phyloP scores from a whole-genome alignment of 2,888 invertebrate species.

The Pantelozetes paolii region DNA sequence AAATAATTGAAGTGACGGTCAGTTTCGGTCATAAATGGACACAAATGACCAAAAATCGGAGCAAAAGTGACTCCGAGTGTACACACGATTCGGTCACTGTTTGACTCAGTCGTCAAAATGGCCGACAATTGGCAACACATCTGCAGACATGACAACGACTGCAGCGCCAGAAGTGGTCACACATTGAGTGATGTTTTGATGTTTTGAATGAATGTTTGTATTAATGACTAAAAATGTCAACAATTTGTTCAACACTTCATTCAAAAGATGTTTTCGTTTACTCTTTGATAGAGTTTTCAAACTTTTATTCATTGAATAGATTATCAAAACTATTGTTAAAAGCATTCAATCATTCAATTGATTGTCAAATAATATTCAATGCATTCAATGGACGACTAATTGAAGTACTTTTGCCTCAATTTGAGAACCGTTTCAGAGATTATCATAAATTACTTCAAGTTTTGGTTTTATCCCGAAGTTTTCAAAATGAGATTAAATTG shows the following conservation, averaged over 20 bases:
- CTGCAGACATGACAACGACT: conserved; percentile 13
- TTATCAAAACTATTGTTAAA: conserved; percentile 14
- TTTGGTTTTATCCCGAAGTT: conserved; percentile 1
- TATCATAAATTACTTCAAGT: background rate
- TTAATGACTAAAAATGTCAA: no score
- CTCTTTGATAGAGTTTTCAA: conserved; percentile 15
- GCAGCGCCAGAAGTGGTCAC: background rate
- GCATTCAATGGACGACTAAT: background rate
- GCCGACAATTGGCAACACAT: conserved; percentile 11
- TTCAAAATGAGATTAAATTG: background rate
- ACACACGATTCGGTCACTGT: background rate
- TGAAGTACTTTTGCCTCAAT: background rate
- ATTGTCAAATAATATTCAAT: background rate
- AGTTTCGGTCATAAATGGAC: background rate
- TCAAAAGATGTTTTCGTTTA: background rate
- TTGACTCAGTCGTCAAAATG: background rate
- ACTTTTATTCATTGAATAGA: conserved; percentile 7
- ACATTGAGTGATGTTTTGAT: no score
- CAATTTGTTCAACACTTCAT: no score
- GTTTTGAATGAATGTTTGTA: no score
- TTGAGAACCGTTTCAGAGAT: background rate
- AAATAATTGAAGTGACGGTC: background rate
- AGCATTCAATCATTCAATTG: no score
- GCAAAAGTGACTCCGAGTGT: background rate
- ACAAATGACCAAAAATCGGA: background rate